Evolutionary conservation across 37 sponge, comb jelly and placozoan genomes (phyloP).

Genomic region (Haliclona indistincta): DNA sequence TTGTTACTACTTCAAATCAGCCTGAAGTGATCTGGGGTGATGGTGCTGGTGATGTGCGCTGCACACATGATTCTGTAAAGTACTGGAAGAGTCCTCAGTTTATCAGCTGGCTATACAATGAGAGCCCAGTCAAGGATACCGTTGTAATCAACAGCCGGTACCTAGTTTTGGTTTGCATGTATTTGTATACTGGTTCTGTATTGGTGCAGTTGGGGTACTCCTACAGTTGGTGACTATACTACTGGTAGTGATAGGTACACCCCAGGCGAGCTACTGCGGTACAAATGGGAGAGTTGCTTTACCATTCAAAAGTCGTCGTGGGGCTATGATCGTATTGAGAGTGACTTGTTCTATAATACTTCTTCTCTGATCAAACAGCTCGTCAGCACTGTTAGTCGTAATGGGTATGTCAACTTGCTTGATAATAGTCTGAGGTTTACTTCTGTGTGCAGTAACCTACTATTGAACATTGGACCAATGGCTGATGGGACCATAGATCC

Average conservation of each 20-base stretch:
- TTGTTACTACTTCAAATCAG: constrained; percentile 4
- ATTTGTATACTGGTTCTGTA: not conserved
- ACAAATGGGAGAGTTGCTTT: constrained; percentile 83
- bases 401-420: constrained; percentile 48
- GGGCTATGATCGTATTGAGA: constrained; percentile 74
- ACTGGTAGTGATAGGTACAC: constrained; percentile 74
- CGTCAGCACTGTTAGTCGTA: constrained; percentile 60
- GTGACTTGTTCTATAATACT: constrained; percentile 24
- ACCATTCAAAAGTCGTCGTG: constrained; percentile 71
- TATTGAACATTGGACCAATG: constrained; percentile 83
- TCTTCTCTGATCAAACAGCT: constrained; percentile 47
- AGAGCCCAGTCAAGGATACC: constrained; percentile 68
- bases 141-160: constrained; percentile 58
- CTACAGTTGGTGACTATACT: constrained; percentile 54
- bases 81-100: constrained; percentile 80
- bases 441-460: constrained; percentile 53
- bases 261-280: constrained; percentile 26
- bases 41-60: constrained; percentile 67
- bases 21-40: constrained; percentile 79
- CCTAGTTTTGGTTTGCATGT: too few relatives aligned
- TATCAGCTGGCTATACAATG: constrained; percentile 80
- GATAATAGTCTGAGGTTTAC: not conserved
- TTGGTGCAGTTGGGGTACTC: constrained; percentile 43
- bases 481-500: constrained; percentile 77
- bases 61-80: constrained; percentile 54